Evolutionary conservation across 2,113 vertebrate species (phyloP), one percentile per base, ranked within the genome.

Genomic region (Alligator mississippiensis): DNA sequence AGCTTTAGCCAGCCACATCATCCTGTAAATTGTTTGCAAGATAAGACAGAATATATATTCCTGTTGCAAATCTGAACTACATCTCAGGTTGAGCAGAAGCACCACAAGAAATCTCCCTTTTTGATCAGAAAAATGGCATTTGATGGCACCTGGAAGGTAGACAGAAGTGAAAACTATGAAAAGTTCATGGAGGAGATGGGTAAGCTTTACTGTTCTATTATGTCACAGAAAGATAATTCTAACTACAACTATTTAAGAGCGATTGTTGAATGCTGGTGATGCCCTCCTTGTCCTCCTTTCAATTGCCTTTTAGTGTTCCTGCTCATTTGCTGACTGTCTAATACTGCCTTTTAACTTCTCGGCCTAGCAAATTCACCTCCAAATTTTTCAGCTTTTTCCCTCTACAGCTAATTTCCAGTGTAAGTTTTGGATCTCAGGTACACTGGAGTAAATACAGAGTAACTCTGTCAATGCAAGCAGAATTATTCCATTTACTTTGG

Each of bases 101-200:
- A 21, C 81, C 92, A 78, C 79, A 68, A 88, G 74, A 87, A 27
- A 80, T 58, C 77, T 63, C 2, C 63, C 76, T 13, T 78, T 21
- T 58, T 79, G 82, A 76, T 82, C 27, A 80, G 93, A 94, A 97
- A 58, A 96, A 99, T 99, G 99, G 90, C 98, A 1, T 98, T 99
- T 47, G 94, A 98, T 1, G 99, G 99, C 21, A 97, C 95, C 27
- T 99, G 99, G 99, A 99, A 99, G 93, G 79, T 98, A 3, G 98
- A 99, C 80, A 98, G 88, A 68, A 99, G 21, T 61, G 98, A 99
- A 34, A 99, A 99, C 97, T 99, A 98, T 74, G 98, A 99, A 60
- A 98, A 99, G 92, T 99, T 99, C 96, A 98, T 99, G 99, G 99
- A 99, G 87, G 61, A 96, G 14, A 98, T 99, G 99, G 99, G 99